These are phyloP conservation scores for Hycleus cichorii DNA, from an alignment of 1,140 invertebrate genomes.

Conservation along the genomic window DNA sequence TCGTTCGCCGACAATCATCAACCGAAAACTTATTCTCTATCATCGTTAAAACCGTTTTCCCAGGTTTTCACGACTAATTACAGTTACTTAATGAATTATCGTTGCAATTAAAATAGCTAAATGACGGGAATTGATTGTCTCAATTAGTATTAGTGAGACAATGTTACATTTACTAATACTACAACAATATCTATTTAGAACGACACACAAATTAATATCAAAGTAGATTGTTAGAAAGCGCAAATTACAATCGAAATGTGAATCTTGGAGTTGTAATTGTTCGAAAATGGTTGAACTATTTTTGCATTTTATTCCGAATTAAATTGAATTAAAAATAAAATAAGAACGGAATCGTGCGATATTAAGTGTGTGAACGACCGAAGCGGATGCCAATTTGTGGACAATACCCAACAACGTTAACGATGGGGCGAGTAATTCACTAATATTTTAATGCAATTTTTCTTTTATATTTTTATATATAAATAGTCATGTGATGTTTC, in stretches of 20 bases:
- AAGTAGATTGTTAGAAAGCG: neutral
- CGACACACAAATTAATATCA: too few relatives aligned
- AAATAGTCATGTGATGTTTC: conserved; percentile 36
- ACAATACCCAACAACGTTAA: conserved; percentile 31
- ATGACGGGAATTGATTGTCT: conserved; percentile 27
- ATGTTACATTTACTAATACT: conserved; percentile 16
- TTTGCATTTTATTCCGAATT: too few relatives aligned
- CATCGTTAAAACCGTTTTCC: too few relatives aligned
- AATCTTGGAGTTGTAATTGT: neutral
- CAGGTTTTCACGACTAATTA: conserved; percentile 15
- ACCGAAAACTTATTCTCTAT: too few relatives aligned
- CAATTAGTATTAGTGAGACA: conserved; percentile 25
- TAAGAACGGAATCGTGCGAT: neutral
- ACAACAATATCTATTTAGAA: conserved; percentile 1
- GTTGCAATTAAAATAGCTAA: conserved; percentile 25
- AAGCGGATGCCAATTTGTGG: conserved; percentile 28
- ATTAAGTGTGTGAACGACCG: conserved; percentile 28
- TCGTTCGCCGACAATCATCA: neutral
- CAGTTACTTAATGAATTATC: conserved; percentile 20
- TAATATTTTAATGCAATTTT: conserved; percentile 31
- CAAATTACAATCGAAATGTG: neutral
- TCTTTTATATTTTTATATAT: neutral
- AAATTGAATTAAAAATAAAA: neutral
- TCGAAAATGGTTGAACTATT: neutral
- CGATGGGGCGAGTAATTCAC: conserved; percentile 37